A percentile compares a stretch with the other conserved stretches of the same genome.
Conservation (phyloP, 2,113 vertebrate genomes). For the Brevimyrus niger region DNA sequence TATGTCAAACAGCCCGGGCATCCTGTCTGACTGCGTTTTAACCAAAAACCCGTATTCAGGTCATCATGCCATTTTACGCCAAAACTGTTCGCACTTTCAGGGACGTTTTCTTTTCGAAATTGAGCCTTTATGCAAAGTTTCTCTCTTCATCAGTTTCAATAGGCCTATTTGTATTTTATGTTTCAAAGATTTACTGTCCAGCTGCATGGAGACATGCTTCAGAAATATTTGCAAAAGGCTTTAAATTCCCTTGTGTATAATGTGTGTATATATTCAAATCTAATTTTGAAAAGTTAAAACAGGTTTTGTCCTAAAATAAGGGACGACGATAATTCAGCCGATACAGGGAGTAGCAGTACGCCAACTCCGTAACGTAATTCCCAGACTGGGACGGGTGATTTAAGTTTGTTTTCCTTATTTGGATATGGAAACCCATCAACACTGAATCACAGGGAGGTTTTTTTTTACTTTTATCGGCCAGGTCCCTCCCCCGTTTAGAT, state of each 20-base stretch:
- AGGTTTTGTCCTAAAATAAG: background rate
- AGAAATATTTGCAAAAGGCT: background rate
- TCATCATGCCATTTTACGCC: background rate
- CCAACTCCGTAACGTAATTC: background rate
- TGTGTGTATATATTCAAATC: background rate
- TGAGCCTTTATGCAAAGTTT: background rate
- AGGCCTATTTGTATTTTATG: background rate
- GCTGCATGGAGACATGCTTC: background rate
- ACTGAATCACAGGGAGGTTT: background rate
- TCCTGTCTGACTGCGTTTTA: background rate
- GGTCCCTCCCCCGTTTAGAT: background rate
- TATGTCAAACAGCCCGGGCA: background rate
- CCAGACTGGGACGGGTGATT: background rate
- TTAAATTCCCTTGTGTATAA: background rate
- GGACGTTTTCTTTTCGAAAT: background rate
- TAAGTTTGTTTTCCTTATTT: background rate
- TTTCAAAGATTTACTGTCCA: background rate
- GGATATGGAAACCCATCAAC: background rate
- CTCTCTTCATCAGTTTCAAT: background rate
- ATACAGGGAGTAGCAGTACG: background rate
- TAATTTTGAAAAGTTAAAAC: background rate
- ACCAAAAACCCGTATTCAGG: background rate
- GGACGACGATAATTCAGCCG: background rate
- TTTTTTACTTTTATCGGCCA: background rate
- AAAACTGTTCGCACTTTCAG: background rate